Conservation (phyloP, 1,140 invertebrate species). For the Monochamus saltuarius region DNA sequence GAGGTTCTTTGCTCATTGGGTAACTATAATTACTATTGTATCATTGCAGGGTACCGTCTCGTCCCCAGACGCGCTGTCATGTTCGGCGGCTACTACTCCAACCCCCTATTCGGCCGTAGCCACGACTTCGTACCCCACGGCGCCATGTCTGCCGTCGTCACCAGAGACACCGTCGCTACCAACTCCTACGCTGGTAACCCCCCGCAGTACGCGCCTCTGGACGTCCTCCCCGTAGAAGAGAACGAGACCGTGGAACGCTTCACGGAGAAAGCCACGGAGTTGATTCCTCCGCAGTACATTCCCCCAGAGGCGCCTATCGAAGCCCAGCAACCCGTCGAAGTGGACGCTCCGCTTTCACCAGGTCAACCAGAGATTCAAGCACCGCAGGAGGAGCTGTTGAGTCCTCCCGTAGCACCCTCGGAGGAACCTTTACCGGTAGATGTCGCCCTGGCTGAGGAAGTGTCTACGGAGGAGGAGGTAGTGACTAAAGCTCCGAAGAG, state of each 20-base stretch:
- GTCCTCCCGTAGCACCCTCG: background rate
- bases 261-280: slow-evolving; percentile 7
- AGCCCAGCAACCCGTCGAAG: slow-evolving; percentile 2
- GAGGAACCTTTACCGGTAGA: background rate
- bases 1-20: no score
- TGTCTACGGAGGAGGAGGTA: background rate
- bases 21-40: slow-evolving; percentile 1
- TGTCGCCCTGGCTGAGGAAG: background rate
- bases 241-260: slow-evolving; percentile 2
- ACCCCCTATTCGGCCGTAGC: slow-evolving; percentile 23
- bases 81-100: slow-evolving; percentile 49
- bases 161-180: slow-evolving; percentile 39
- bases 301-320: slow-evolving; percentile 9
- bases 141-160: slow-evolving; percentile 39
- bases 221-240: slow-evolving; percentile 11
- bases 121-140: slow-evolving; percentile 33
- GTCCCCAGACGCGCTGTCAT: slow-evolving; percentile 40
- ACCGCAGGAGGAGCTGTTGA: background rate
- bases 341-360: background rate
- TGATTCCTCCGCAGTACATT: background rate
- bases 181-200: slow-evolving; percentile 30
- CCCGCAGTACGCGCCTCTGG: background rate
- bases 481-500: slow-evolving; percentile 12
- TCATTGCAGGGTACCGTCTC: slow-evolving; percentile 10
- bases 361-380: slow-evolving; percentile 5